Percentiles rank a stretch among this genome's conserved stretches.
Conservation (phyloP, 1,140 invertebrate species). For the Hyles vespertilio region DNA sequence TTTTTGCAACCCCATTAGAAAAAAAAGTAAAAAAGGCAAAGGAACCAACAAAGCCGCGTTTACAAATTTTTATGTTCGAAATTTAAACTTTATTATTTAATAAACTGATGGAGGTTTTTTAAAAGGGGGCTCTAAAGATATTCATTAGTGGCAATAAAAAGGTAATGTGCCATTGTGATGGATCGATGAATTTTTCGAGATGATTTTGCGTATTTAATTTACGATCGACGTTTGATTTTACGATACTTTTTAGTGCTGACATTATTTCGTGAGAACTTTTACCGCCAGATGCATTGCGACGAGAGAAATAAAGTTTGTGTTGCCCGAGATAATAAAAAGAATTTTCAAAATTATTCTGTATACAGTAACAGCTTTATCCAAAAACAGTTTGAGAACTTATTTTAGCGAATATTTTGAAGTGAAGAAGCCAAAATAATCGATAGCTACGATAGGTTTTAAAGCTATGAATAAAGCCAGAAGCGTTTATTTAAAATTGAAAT, state of each 20-base stretch:
- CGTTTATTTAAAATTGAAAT: no score
- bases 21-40: slow-evolving; percentile 21
- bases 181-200: slow-evolving; percentile 65
- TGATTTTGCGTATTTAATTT: slow-evolving; percentile 70
- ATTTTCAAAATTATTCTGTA: neutral
- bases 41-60: slow-evolving; percentile 43
- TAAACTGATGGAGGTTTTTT: slow-evolving; percentile 40
- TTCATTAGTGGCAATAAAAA: slow-evolving; percentile 73
- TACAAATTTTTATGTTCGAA: slow-evolving; percentile 69
- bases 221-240: slow-evolving; percentile 50
- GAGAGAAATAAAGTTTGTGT: neutral
- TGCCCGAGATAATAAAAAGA: neutral
- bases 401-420: no score
- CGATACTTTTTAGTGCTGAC: slow-evolving; percentile 35
- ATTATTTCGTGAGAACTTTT: slow-evolving; percentile 57
- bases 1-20: slow-evolving; percentile 55
- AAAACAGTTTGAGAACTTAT: no score
- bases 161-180: slow-evolving; percentile 65
- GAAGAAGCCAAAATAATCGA: no score
- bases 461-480: no score
- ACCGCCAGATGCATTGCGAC: slow-evolving; percentile 34
- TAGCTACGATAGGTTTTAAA: no score
- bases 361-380: no score
- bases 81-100: slow-evolving; percentile 66
- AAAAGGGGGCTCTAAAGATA: slow-evolving; percentile 43